Percentiles rank a stretch among this genome's conserved stretches.
Evolutionary conservation across 2,888 invertebrate species (phyloP).

Genomic region (Xanthorhoe designata): DNA sequence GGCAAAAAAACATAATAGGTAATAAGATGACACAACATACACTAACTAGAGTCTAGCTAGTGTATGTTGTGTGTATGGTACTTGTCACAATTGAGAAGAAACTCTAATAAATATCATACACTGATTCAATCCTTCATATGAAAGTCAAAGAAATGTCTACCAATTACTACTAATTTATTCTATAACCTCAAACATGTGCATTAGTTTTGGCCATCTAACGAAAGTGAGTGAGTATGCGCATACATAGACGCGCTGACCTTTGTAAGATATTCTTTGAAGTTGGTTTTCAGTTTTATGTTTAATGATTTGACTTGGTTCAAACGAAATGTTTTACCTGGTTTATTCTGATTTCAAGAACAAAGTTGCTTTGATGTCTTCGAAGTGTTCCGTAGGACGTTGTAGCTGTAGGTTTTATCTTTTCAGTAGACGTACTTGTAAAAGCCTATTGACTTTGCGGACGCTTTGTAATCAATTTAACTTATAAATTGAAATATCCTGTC

Average conservation of each 20-base stretch:
- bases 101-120: too few species aligned
- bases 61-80: too few species aligned
- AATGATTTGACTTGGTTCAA: not conserved
- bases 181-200: too few species aligned
- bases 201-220: too few species aligned
- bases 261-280: not conserved
- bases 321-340: conserved; percentile 23
- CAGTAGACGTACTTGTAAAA: conserved; percentile 3
- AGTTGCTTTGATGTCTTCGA: conserved; percentile 30
- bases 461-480: conserved; percentile 23
- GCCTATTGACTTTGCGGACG: conserved; percentile 21
- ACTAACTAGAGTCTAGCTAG: too few species aligned
- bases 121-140: too few species aligned
- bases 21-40: too few species aligned
- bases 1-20: too few species aligned
- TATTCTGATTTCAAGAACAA: conserved; percentile 11
- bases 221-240: not conserved
- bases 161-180: too few species aligned
- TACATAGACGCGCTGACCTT: not conserved
- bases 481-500: conserved; percentile 3
- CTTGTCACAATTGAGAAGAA: too few species aligned
- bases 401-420: conserved; percentile 23
- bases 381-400: conserved; percentile 22
- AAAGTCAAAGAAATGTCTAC: too few species aligned
- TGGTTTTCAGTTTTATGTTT: not conserved